A percentile compares a stretch with the other conserved stretches of the same genome.
Conservation (phyloP, 2,113 vertebrate genomes). For the Scomber colias region DNA sequence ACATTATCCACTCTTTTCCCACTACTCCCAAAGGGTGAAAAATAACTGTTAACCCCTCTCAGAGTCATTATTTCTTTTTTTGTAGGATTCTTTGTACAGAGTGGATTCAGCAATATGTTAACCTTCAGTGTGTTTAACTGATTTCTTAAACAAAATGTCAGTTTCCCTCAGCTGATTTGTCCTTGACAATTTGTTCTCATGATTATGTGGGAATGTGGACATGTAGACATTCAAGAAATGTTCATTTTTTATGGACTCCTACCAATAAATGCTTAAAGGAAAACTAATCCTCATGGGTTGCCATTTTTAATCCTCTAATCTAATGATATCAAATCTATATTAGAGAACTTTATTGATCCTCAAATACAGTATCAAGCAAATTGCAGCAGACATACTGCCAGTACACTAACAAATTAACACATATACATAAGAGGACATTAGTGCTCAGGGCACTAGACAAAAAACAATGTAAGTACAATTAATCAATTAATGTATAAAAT, state of each 20-base stretch:
- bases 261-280: slow-evolving; percentile 67
- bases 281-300: neutral
- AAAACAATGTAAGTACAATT: too few species aligned
- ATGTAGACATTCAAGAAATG: slow-evolving; percentile 47
- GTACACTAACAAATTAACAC: too few species aligned
- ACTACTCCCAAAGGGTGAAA: neutral
- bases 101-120: slow-evolving; percentile 37
- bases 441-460: too few species aligned
- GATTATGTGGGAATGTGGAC: slow-evolving; percentile 32
- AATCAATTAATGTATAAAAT: too few species aligned
- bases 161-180: slow-evolving; percentile 10
- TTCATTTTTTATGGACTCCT: slow-evolving; percentile 68
- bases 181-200: slow-evolving; percentile 27
- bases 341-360: too few species aligned
- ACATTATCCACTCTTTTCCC: slow-evolving; percentile 11
- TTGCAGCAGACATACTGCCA: too few species aligned
- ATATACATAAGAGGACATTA: too few species aligned
- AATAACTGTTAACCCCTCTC: slow-evolving; percentile 12
- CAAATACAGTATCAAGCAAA: too few species aligned
- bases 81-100: slow-evolving; percentile 30
- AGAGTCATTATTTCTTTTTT: slow-evolving; percentile 2
- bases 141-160: neutral
- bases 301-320: slow-evolving; percentile 4
- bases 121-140: slow-evolving; percentile 25
- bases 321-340: too few species aligned